phyloP scores from a whole-genome alignment of 2,797 vertebrate species.

The Thripadectes ignobilis region DNA sequence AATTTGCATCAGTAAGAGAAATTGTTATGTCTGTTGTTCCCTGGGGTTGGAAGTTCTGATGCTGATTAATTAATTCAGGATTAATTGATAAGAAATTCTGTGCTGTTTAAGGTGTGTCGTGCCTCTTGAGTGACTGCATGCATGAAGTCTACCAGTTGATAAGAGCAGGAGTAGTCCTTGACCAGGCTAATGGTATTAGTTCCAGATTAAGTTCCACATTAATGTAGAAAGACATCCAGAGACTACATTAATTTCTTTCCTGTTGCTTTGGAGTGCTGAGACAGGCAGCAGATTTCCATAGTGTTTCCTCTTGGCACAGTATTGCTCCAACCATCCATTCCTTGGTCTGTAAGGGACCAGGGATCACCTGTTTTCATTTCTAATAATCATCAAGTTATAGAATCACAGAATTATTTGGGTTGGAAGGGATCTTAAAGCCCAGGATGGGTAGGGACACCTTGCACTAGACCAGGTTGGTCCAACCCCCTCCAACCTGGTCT shows the following conservation, averaged over 20 bases:
- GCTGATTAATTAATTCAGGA: background rate
- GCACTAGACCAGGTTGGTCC: background rate
- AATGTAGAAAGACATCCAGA: background rate
- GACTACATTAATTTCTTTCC: background rate
- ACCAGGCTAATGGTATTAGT: background rate
- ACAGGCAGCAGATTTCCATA: background rate
- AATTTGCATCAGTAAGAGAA: background rate
- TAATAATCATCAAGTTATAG: background rate
- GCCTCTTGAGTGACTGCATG: background rate
- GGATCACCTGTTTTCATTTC: background rate
- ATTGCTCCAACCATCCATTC: background rate
- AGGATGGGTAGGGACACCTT: background rate
- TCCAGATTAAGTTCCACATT: background rate
- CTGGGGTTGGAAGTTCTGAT: background rate
- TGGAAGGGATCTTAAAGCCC: background rate
- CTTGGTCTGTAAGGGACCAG: background rate
- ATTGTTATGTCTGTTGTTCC: background rate
- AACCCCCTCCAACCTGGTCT: background rate
- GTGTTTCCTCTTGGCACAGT: background rate
- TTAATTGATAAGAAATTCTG: no score
- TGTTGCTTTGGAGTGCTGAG: background rate
- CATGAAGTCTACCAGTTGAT: background rate
- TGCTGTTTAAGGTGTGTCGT: background rate
- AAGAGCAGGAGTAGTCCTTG: background rate
- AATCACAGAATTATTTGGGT: background rate